A percentile compares a stretch with the other conserved stretches of the same genome.
Evolutionary conservation across 2,797 vertebrate species (phyloP).

Genomic region (Sebastes taczanowskii): DNA sequence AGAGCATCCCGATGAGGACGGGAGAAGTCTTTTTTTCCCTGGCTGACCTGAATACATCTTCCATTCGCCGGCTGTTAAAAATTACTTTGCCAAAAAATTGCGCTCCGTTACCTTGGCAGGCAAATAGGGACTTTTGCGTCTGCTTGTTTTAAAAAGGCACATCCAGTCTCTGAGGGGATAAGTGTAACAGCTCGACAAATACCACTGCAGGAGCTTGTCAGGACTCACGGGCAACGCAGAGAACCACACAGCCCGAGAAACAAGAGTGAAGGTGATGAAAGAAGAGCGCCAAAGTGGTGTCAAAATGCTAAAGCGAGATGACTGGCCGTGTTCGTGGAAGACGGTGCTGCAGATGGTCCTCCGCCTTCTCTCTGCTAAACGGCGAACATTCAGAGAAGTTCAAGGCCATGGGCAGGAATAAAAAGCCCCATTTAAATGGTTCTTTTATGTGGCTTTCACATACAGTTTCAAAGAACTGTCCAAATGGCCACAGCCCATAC

Average conservation of each 20-base stretch:
- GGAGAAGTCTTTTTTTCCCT: slow-evolving; percentile 1
- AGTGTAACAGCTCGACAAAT: slow-evolving; percentile 52
- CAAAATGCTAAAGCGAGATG: slow-evolving; percentile 32
- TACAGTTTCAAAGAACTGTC: slow-evolving; percentile 39
- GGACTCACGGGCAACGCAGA: slow-evolving; percentile 30
- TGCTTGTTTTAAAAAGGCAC: slow-evolving; percentile 46
- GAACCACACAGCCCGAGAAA: slow-evolving; percentile 29
- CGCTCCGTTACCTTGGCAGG: slow-evolving; percentile 30
- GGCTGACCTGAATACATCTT: slow-evolving; percentile 54
- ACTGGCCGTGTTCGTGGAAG: slow-evolving; percentile 11
- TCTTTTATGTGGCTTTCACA: slow-evolving; percentile 49
- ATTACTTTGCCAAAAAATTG: slow-evolving; percentile 18
- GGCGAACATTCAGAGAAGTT: slow-evolving; percentile 40
- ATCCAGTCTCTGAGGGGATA: slow-evolving; percentile 54
- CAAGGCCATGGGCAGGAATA: slow-evolving; percentile 52
- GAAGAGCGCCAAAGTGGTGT: slow-evolving; percentile 40
- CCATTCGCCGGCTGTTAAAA: slow-evolving; percentile 34
- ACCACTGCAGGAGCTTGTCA: slow-evolving; percentile 39
- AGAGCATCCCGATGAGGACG: slow-evolving; percentile 5
- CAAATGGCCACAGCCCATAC: slow-evolving; percentile 28
- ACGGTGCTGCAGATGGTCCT: too few species aligned
- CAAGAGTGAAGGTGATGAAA: slow-evolving; percentile 48
- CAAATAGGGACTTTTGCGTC: slow-evolving; percentile 35
- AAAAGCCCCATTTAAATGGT: slow-evolving; percentile 35
- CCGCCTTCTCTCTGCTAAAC: slow-evolving; percentile 12